These are phyloP conservation scores for Amblyopsis hoosieri DNA, from an alignment of 2,797 vertebrate genomes.

Conservation along the genomic window DNA sequence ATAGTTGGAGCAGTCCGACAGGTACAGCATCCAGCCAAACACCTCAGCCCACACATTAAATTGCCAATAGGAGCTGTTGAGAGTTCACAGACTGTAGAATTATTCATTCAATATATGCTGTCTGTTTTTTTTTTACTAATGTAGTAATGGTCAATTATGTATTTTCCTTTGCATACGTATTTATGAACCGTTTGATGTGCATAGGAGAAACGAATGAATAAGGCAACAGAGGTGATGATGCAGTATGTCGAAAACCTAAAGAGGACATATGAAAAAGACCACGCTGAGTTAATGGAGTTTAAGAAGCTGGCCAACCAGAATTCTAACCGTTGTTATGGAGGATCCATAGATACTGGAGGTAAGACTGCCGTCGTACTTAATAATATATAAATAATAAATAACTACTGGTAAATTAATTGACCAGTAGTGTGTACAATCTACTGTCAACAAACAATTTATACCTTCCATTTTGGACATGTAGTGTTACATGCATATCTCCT, in stretches of 20 bases:
- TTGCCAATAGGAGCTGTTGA: too few species aligned
- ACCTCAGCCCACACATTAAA: background rate
- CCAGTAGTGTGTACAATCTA: background rate
- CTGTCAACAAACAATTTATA: too few species aligned
- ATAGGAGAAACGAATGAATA: slow-evolving; percentile 97
- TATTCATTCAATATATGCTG: too few species aligned
- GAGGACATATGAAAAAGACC: slow-evolving; percentile 97
- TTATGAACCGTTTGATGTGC: slow-evolving; percentile 8
- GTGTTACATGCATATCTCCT: too few species aligned
- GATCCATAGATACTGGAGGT: slow-evolving; percentile 84
- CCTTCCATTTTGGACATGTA: too few species aligned
- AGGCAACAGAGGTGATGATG: slow-evolving; percentile 98
- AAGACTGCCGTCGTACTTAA: slow-evolving; percentile 8
- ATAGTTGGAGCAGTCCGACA: slow-evolving; percentile 94
- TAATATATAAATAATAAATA: too few species aligned
- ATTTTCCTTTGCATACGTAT: background rate
- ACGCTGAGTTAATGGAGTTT: slow-evolving; percentile 94
- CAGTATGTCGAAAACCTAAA: slow-evolving; percentile 98
- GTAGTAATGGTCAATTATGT: background rate
- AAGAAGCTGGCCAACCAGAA: slow-evolving; percentile 99
- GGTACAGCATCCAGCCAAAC: slow-evolving; percentile 66
- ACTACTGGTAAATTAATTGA: too few species aligned
- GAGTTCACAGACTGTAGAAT: too few species aligned
- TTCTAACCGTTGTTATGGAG: slow-evolving; percentile 89
- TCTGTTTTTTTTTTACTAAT: too few species aligned